Percentiles rank a stretch among this genome's conserved stretches.
Evolutionary conservation across 2,113 vertebrate species (phyloP).

Genomic region (Callopanchax toddi): DNA sequence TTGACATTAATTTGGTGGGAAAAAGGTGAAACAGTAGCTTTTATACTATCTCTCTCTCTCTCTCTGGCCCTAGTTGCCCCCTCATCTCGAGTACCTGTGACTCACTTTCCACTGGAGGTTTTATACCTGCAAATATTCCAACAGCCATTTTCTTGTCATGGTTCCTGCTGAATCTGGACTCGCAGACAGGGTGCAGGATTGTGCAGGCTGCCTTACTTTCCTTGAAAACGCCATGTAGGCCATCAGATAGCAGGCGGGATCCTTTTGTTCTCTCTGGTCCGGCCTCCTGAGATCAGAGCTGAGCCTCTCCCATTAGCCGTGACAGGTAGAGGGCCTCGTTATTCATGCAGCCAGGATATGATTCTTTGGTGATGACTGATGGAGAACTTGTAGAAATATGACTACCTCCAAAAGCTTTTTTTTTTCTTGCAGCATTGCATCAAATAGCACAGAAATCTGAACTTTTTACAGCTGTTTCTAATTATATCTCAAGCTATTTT

Average conservation of each 20-base stretch:
- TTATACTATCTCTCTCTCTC: neutral
- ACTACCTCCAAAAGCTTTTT: neutral
- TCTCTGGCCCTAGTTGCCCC: neutral
- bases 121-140: slow-evolving; percentile 33
- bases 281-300: slow-evolving; percentile 47
- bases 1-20: no score
- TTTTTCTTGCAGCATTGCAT: neutral
- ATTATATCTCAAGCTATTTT: slow-evolving; percentile 47
- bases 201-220: slow-evolving; percentile 66
- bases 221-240: slow-evolving; percentile 61
- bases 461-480: slow-evolving; percentile 19
- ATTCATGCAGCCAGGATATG: neutral
- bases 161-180: slow-evolving; percentile 35
- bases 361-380: slow-evolving; percentile 2
- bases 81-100: slow-evolving; percentile 38
- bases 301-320: slow-evolving; percentile 2
- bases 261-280: slow-evolving; percentile 37
- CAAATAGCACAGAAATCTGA: slow-evolving; percentile 4
- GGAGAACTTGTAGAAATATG: neutral
- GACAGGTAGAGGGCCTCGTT: slow-evolving; percentile 24
- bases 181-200: slow-evolving; percentile 38
- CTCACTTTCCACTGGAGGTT: slow-evolving; percentile 34
- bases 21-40: neutral
- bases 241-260: slow-evolving; percentile 53
- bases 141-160: slow-evolving; percentile 42